Conservation (phyloP, 2,113 vertebrate species). For the Corythaixoides concolor region DNA sequence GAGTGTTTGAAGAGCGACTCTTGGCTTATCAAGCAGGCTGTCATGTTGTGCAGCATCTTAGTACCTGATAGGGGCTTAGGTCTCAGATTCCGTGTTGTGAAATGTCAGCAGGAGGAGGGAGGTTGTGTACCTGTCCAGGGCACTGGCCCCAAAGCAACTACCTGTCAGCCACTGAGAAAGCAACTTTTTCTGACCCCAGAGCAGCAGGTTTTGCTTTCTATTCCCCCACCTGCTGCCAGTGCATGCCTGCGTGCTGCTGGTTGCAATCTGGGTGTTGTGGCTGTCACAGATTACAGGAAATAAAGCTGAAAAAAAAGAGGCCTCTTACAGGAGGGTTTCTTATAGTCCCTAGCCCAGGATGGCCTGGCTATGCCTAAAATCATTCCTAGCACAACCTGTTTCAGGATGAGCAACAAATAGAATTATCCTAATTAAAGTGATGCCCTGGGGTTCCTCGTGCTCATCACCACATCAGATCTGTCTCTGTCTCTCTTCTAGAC, state of each 20-base stretch:
- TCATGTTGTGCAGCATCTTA: neutral
- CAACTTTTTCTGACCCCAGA: neutral
- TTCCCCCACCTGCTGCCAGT: neutral
- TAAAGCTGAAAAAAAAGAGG: neutral
- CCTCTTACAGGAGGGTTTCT: neutral
- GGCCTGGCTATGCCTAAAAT: neutral
- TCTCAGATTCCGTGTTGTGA: neutral
- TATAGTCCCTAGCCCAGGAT: neutral
- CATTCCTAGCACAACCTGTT: neutral
- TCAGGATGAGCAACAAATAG: neutral
- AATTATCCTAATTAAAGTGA: neutral
- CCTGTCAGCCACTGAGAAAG: neutral
- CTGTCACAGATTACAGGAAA: neutral
- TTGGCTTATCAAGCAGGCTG: neutral
- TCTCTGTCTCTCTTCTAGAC: neutral
- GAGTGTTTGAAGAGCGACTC: neutral
- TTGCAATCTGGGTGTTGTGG: neutral
- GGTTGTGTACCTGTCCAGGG: neutral
- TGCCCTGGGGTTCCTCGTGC: neutral
- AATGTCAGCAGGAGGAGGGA: neutral
- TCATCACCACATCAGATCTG: neutral
- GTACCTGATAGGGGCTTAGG: fast-evolving
- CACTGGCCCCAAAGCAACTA: neutral
- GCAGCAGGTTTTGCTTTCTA: neutral
- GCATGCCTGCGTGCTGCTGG: neutral